Percentiles rank a stretch among this genome's conserved stretches.
Conservation (phyloP, 2,888 invertebrate species). For the Cephus pygmeus region DNA sequence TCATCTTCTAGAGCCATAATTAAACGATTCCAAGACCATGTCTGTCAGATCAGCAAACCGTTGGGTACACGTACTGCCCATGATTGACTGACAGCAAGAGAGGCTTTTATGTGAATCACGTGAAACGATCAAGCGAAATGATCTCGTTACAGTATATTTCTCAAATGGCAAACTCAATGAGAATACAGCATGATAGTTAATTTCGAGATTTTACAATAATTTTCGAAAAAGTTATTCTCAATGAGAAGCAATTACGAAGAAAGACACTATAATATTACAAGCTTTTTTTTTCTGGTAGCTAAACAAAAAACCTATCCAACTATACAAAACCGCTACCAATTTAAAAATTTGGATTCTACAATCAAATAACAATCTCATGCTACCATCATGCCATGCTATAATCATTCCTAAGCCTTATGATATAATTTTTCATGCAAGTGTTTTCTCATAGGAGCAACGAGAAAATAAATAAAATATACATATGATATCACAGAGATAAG, state of each 20-base stretch:
- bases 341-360: not conserved
- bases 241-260: not conserved
- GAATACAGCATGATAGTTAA: not conserved
- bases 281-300: not conserved
- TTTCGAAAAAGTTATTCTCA: not conserved
- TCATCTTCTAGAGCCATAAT: not conserved
- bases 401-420: not conserved
- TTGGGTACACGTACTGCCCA: conserved; percentile 12
- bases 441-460: not conserved
- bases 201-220: not conserved
- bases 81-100: conserved; percentile 16
- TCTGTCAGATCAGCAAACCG: conserved; percentile 15
- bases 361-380: not conserved
- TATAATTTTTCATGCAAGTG: not conserved
- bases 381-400: not conserved
- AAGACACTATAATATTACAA: not conserved
- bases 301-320: not conserved
- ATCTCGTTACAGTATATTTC: not conserved
- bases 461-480: not conserved
- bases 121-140: not conserved
- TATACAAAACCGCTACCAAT: not conserved
- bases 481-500: not conserved
- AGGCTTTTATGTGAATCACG: not conserved
- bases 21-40: conserved; percentile 11
- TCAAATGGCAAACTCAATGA: not conserved